These are phyloP conservation scores for Xiphophorus hellerii DNA, from an alignment of 2,113 vertebrate genomes.

Conservation along the genomic window DNA sequence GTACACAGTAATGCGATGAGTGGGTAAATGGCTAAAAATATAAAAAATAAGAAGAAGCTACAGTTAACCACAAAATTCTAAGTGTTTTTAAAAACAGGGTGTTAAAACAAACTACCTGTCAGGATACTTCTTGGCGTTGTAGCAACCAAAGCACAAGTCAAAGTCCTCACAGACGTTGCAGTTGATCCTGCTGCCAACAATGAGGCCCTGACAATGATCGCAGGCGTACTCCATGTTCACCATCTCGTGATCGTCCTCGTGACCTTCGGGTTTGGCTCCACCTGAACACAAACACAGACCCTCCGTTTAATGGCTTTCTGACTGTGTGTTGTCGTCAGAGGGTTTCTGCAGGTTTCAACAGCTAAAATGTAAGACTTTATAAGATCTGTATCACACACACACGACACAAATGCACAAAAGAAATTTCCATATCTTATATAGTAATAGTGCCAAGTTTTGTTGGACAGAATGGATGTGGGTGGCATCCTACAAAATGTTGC, in stretches of 20 bases:
- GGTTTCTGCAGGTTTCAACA: too few relatives aligned
- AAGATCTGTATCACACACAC: too few relatives aligned
- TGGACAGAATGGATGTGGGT: too few relatives aligned
- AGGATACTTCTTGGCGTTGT: slow-evolving; percentile 92
- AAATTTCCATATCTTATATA: too few relatives aligned
- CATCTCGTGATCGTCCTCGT: slow-evolving; percentile 97
- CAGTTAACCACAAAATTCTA: background rate
- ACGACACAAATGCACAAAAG: too few relatives aligned
- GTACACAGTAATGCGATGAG: slow-evolving; percentile 92
- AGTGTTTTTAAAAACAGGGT: background rate
- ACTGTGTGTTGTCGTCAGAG: too few relatives aligned
- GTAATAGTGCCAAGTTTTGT: too few relatives aligned
- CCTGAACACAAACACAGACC: slow-evolving; percentile 72
- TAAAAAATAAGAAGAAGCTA: background rate
- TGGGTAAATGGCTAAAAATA: slow-evolving; percentile 89
- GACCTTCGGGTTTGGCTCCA: slow-evolving; percentile 95
- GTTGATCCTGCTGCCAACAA: slow-evolving; percentile 94
- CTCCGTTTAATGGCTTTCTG: too few relatives aligned
- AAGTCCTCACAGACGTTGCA: slow-evolving; percentile 97
- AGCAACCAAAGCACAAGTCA: slow-evolving; percentile 97
- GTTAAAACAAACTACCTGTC: slow-evolving; percentile 82
- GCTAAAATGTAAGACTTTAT: too few relatives aligned
- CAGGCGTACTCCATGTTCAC: slow-evolving; percentile 98
- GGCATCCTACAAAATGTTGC: too few relatives aligned
- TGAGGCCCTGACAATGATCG: slow-evolving; percentile 95